phyloP scores from a whole-genome alignment of 2,113 vertebrate species.

The Dromiciops gliroides region DNA sequence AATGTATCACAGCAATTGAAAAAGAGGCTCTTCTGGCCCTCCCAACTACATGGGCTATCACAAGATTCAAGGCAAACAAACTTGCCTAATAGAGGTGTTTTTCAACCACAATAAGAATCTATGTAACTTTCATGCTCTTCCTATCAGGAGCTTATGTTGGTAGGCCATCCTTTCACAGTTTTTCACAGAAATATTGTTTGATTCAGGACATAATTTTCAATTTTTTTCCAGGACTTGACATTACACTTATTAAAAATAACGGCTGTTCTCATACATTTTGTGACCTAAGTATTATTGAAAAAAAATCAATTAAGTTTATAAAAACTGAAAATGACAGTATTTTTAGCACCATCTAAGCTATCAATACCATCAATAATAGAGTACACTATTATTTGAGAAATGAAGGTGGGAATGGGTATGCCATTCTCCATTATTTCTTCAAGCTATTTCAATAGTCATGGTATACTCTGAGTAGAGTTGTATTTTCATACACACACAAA shows the following conservation, averaged over 20 bases:
- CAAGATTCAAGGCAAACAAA: constrained; percentile 56
- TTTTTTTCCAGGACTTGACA: constrained; percentile 53
- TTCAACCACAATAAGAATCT: constrained; percentile 21
- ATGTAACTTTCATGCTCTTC: constrained; percentile 35
- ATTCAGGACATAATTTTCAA: constrained; percentile 54
- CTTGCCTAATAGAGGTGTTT: constrained; percentile 28
- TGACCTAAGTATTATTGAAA: constrained; percentile 68
- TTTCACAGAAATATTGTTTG: constrained; percentile 58
- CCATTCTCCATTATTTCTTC: constrained; percentile 64
- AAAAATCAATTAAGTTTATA: constrained; percentile 57
- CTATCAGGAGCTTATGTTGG: background rate
- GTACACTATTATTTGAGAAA: constrained; percentile 68
- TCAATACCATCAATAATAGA: constrained; percentile 73
- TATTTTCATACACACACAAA: background rate
- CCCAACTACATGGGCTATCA: background rate
- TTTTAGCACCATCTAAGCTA: constrained; percentile 64
- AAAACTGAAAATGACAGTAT: constrained; percentile 65
- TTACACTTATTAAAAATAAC: constrained; percentile 70
- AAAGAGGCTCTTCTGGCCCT: constrained; percentile 10
- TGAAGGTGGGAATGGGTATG: constrained; percentile 49
- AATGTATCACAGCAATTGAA: constrained; percentile 24
- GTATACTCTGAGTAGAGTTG: constrained; percentile 43
- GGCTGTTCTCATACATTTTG: constrained; percentile 68
- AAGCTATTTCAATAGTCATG: constrained; percentile 50
- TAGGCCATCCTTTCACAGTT: constrained; percentile 16